Evolutionary conservation across 1,140 invertebrate genomes (phyloP), one percentile per base, ranked within the genome.

Genomic region (Eriosoma lanigerum): DNA sequence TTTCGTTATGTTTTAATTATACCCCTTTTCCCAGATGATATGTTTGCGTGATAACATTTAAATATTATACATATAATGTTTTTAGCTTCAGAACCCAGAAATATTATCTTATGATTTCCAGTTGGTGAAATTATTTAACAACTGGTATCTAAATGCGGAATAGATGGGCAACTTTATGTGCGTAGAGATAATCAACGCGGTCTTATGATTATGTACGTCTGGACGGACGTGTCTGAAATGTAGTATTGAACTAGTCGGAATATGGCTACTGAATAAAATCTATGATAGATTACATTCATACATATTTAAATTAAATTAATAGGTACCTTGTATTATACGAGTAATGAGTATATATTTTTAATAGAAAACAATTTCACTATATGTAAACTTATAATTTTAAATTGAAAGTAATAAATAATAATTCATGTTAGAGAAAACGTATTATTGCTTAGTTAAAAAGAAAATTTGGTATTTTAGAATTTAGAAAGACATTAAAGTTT

Each of bases 61-160:
- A n/a, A 68, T 15, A 24, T 38, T 38, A 38, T 38, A 38, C 8
- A 38, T 38, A 6, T 68, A 68, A 21, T 68, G 38, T 68, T 68
- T 68, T 46, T 24, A 46, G 64, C 64, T 46, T 17, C 64, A 46
- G 21, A 68, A 15, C 64, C 38, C 64, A 68, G 21, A 68, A 68
- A 68, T 46, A 46, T 68, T 68, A 68, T 68, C 64, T 68, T 68
- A 68, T 44, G 38, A 68, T 68, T 68, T 68, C 38, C 64, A 68
- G 64, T 46, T 46, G 38, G 64, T 24, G 38, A 68, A 66, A 68
- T 68, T 46, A 68, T 68, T 68, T 46, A 46, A 32, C 12, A 17
- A 15, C n/a, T 24, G 21, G 21, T 21, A 68, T 44, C 38, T 21
- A 46, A 44, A 46, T 12, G 38, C 38, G 21, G n/a, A 68, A n/a